Percentiles rank a stretch among this genome's conserved stretches.
Evolutionary conservation across 2,797 vertebrate species (phyloP).

Genomic region (Emydoidea blandingii): DNA sequence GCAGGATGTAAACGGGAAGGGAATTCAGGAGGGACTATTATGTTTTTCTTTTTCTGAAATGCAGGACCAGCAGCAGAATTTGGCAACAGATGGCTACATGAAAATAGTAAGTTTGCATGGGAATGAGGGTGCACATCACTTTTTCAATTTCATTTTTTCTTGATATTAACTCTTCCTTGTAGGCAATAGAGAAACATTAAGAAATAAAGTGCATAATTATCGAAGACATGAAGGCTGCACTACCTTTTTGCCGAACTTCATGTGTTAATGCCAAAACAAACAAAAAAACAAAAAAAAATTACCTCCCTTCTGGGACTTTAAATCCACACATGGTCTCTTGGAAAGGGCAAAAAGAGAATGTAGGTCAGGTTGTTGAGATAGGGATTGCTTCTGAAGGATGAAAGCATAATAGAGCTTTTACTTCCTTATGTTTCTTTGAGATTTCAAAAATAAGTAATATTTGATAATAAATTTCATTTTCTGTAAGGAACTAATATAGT

Average conservation of each 20-base stretch:
- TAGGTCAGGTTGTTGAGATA: conserved; percentile 77
- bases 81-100: conserved; percentile 1
- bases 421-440: conserved; percentile 72
- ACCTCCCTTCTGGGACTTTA: conserved; percentile 68
- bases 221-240: conserved; percentile 38
- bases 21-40: background rate
- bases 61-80: conserved; percentile 8
- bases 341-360: conserved; percentile 75
- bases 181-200: conserved; percentile 39
- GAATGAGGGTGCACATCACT: background rate
- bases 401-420: conserved; percentile 71
- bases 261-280: conserved; percentile 58
- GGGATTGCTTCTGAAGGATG: conserved; percentile 73
- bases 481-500: conserved; percentile 74
- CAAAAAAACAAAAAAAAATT: background rate
- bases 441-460: conserved; percentile 71
- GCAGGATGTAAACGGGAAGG: background rate
- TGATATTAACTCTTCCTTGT: conserved; percentile 4
- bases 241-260: conserved; percentile 53
- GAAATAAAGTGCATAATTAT: background rate
- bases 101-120: background rate
- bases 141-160: conserved; percentile 6
- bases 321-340: conserved; percentile 70
- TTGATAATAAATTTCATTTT: conserved; percentile 68
- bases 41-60: background rate